Evolutionary conservation across 1,140 invertebrate species (phyloP).

Genomic region (Hyles vespertilio): DNA sequence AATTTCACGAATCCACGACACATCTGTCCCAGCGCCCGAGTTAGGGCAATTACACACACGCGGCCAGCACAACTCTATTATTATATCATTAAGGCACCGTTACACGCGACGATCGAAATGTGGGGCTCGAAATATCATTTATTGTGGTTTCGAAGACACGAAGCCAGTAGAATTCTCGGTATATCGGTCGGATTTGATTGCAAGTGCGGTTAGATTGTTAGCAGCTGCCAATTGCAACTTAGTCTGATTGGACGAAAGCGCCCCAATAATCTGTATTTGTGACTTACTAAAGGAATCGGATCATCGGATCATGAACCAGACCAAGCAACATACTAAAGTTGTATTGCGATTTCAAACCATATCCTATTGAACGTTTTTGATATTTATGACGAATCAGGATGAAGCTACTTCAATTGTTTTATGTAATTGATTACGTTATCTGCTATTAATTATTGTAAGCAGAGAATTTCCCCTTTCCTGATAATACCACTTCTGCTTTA

Average conservation of each 20-base stretch:
- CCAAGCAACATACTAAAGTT: too few species aligned
- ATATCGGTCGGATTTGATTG: constrained; percentile 29
- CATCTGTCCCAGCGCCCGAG: constrained; percentile 18
- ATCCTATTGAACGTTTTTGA: too few species aligned
- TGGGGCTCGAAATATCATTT: constrained; percentile 43
- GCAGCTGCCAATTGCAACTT: constrained; percentile 2
- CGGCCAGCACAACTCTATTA: constrained; percentile 43
- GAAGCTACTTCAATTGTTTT: too few species aligned
- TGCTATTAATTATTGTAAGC: too few species aligned
- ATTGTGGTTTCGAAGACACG: constrained; percentile 31
- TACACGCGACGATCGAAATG: constrained; percentile 33
- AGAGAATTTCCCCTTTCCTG: too few species aligned
- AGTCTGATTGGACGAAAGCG: background rate
- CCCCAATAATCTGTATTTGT: too few species aligned
- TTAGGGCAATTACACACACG: constrained; percentile 59
- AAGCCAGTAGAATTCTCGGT: constrained; percentile 21
- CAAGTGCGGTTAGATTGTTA: constrained; percentile 16
- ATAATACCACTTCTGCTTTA: too few species aligned
- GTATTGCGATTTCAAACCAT: too few species aligned
- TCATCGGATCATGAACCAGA: too few species aligned
- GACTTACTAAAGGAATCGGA: too few species aligned
- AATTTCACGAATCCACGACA: constrained; percentile 14
- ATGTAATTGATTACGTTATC: too few species aligned
- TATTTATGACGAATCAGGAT: too few species aligned
- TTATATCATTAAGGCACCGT: constrained; percentile 59